Conservation (phyloP, 2,113 vertebrate species). For the Hydropotes inermis region DNA sequence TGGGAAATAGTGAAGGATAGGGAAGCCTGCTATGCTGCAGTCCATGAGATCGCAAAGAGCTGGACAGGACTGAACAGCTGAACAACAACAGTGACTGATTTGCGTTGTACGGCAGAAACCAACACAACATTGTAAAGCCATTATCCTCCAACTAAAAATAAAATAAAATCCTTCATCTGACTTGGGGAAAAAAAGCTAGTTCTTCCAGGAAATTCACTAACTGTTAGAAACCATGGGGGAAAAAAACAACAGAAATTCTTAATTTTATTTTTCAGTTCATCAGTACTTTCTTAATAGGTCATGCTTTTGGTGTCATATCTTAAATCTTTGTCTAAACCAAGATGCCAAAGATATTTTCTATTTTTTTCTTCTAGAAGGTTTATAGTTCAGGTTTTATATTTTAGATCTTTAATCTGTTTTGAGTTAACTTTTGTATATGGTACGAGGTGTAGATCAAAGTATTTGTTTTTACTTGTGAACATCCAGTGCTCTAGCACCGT, state of each 20-base stretch:
- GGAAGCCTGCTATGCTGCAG: not conserved
- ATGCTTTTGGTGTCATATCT: not conserved
- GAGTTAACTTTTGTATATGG: not conserved
- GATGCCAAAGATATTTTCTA: not conserved
- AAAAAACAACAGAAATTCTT: not conserved
- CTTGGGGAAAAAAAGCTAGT: not conserved
- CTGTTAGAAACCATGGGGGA: too few relatives aligned
- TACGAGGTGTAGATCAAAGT: not conserved
- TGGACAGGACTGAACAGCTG: not conserved
- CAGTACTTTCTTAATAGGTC: not conserved
- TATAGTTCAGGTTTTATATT: not conserved
- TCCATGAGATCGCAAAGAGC: not conserved
- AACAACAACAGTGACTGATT: not conserved
- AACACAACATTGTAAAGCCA: not conserved
- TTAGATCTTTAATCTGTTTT: not conserved
- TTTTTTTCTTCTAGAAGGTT: not conserved
- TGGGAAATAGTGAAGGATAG: not conserved
- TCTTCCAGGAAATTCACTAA: not conserved
- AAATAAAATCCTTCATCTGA: not conserved
- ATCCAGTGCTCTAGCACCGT: not conserved
- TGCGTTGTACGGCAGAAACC: accelerated
- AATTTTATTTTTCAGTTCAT: not conserved
- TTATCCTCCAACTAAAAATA: not conserved
- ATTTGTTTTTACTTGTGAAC: not conserved
- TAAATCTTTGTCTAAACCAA: not conserved